A percentile compares a stretch with the other conserved stretches of the same genome.
phyloP scores from a whole-genome alignment of 2,113 vertebrate species.

The Burhinus bistriatus region DNA sequence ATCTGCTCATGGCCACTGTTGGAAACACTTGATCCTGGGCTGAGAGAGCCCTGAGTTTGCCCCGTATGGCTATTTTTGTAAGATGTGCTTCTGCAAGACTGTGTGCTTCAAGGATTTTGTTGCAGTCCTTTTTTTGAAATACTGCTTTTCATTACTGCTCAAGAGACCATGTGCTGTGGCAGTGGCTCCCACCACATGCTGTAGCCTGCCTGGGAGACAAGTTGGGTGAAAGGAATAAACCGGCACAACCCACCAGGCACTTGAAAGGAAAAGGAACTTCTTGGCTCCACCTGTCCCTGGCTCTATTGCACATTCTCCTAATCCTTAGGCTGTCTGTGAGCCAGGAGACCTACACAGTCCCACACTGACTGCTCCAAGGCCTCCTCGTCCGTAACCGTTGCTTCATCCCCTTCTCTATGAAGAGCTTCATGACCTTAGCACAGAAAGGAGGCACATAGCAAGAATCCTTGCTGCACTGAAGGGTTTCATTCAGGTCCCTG shows the following conservation, averaged over 20 bases:
- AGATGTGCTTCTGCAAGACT: not conserved
- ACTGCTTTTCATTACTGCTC: not conserved
- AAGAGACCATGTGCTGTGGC: not conserved
- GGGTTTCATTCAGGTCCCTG: not conserved
- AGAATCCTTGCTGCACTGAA: not conserved
- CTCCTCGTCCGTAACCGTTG: not conserved
- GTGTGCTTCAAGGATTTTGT: not conserved
- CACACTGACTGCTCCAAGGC: not conserved
- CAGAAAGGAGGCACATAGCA: not conserved
- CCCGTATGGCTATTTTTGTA: too few relatives aligned
- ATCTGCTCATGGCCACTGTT: not conserved
- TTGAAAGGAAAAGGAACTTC: not conserved
- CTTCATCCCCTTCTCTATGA: not conserved
- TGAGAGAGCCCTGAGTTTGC: not conserved
- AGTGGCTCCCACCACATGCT: not conserved
- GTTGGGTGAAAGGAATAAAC: not conserved
- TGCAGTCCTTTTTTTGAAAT: not conserved
- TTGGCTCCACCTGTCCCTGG: not conserved
- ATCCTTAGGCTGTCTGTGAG: not conserved
- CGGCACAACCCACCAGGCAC: not conserved
- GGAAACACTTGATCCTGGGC: not conserved
- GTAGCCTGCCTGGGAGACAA: not conserved
- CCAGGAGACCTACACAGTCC: not conserved
- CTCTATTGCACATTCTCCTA: not conserved
- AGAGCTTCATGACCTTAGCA: not conserved